Base-by-base conservation (phyloP, 2,888 invertebrate genomes). In the Ichneumoninae sp. region DNA sequence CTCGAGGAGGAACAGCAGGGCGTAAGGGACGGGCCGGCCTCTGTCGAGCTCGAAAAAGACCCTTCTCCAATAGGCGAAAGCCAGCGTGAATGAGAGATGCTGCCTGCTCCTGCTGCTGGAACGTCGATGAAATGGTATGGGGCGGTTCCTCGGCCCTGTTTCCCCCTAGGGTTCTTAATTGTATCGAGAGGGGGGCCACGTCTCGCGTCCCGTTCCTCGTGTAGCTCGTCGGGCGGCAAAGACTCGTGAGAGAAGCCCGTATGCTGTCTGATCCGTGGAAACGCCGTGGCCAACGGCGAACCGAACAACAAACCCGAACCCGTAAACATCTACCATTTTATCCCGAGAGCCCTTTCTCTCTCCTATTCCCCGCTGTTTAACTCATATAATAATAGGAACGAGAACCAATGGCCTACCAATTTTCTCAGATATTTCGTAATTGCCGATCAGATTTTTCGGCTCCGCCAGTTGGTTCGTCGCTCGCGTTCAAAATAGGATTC, bases 111-210 rank as follows among this genome's bases (percentile, higher is more conserved):
- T 80, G 75, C 79, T 71, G 80, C 68, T 76, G 89, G 88, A 88
- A 90, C 89, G 90, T 90, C 87, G 88, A 89, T 90, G 88, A 90
- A 89, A 91, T 90, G 88, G 89, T 89, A 88, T 88, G 89, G 91
- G 92, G 91, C 91, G 92, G 86, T 88, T 87, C 88, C 87, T 81
- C 76, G 80, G 80, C 74, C 82, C 83, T 66, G 66, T 70, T 81
- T 89, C 85, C 88, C 89, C 89, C 75, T 83, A 68, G 76, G 83
- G 81, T 87, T 84, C 89, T 89, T 90, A 89, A 90, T 91, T 91
- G 89, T 90, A 87, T 90, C 88, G 89, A 89, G 85, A 87, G 86
- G 85, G 85, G 75, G 83, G 74, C 70, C 75, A 1, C 78, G 85
- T 79, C 86, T 83, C 77, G 69, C 44, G 54, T 77, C 54, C 69